Evolutionary conservation across 2,888 invertebrate genomes (phyloP), one percentile per base, ranked within the genome.

Genomic region (Ptycholaimellus sp.): DNA sequence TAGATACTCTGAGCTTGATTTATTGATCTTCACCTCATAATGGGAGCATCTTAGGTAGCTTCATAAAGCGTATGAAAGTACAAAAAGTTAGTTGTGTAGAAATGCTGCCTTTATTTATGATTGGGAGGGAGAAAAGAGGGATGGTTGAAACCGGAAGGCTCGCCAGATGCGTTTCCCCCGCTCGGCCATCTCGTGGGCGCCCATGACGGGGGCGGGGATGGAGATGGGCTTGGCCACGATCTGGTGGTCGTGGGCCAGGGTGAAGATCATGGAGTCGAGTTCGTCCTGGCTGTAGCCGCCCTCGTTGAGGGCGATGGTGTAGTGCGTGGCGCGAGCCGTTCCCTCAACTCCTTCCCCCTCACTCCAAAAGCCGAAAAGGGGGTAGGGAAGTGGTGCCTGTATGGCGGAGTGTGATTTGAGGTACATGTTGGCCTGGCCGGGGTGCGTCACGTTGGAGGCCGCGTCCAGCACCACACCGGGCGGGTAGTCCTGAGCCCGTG

Each of bases 341-440:
- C 54, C 54, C 51, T 54, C 34, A 16, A 45, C n/a, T n/a, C n/a
- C n/a, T n/a, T n/a, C n/a, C n/a, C n/a, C n/a, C n/a, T 17, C 7
- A n/a, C 5, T 6, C 5, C 5, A n/a, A n/a, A n/a, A n/a, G n/a
- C n/a, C n/a, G n/a, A n/a, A n/a, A n/a, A n/a, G n/a, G n/a, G n/a
- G n/a, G n/a, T n/a, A n/a, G n/a, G n/a, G n/a, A n/a, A n/a, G n/a
- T n/a, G n/a, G n/a, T 23, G 46, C 50, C 44, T 53, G 52, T 3
- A 52, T 43, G 13, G 54, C 51, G 17, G 40, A 40, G 40, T 54
- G 51, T 4, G 47, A 42, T 34, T 48, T 50, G 29, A 53, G 40
- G 42, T 41, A 53, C 42, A 53, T 52, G 40, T 53, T 49, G 23
- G 44, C 44, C 44, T 33, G 46, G 2, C 40, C 32, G 2, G 52